Evolutionary conservation across 2,888 invertebrate genomes (phyloP), one percentile per base, ranked within the genome.

Genomic region (Salpingus planirostris): DNA sequence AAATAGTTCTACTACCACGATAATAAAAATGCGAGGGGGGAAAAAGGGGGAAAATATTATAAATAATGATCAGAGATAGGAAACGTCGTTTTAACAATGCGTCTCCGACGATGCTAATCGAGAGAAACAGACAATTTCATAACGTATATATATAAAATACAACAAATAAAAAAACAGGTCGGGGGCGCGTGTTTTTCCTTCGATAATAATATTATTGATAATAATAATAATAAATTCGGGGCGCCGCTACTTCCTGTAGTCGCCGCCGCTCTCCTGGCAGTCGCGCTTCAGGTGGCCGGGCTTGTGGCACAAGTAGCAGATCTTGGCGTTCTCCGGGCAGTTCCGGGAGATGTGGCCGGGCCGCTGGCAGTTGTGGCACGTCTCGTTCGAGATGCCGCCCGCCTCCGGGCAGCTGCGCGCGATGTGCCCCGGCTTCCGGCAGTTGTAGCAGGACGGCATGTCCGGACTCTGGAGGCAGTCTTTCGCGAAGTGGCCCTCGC

Each of bases 321-420:
- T 86, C 72, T 88, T 87, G 58, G 77, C 85, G 80, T 64, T 66
- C 33, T 85, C 85, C 34, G 85, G 85, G 69, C 85, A 86, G 68
- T 83, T 83, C 62, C 84, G 80, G 43, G 84, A 89, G 64, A 92
- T 83, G 72, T 92, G 92, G 47, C 91, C 92, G 48, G 84, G 79
- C 73, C 88, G 85, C 71, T 87, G 87, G 74, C 92, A 93, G 70
- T 87, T 91, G 77, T 91, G 92, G 74, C 92, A 93, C 54, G 86
- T 84, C 66, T 88, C 63, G 34, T 49, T 54, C 28, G 51, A 47
- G 39, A 50, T 46, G 29, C 55, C 39, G 39, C 72, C 75, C 52
- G 75, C 76, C 65, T 85, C 85, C 34, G 85, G 85, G 69, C 85
- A 86, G 68, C 79, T 81, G 59, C 85, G 80, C 40, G 85, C 89